Base-by-base conservation (phyloP, 2,797 vertebrate genomes). In the Poecile montanus region DNA sequence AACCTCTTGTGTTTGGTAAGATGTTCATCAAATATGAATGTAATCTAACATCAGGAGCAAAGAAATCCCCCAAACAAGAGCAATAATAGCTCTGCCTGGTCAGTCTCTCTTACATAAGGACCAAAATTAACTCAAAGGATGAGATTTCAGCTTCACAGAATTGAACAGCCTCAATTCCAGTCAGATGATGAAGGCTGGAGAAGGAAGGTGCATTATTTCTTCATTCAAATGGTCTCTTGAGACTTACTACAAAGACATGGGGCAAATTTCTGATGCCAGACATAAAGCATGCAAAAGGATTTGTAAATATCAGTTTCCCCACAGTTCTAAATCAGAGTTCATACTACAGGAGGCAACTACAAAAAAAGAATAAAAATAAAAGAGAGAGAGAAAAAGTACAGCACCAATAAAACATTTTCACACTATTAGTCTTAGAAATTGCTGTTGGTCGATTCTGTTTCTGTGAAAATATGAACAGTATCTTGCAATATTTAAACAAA, bases 271-370 rank as follows among this genome's bases (percentile, higher is more conserved):
- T 61, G 25, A 79, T 57, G 53, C 23, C 77, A 93, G 50, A 50
- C 3, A 26, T 32, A 29, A 78, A 34, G 13, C 0, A 0, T 18
- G 16, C 9, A 67, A 60, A 65, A 36, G 36, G 9, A 9, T 68
- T 54, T 75, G 4, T 7, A 74, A 42, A 19, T 26, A 80, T 30
- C 23, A 15, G 15, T 23, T 71, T 54, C 30, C 38, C 23, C 32
- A 8, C 6, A 54, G n/a, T 34, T 68, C 70, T 56, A 15, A 21
- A 73, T 48, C 22, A 57, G 18, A 42, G 10, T 14, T 82, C 42
- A 25, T 36, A 18, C 7, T 26, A 71, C 13, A 83, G 44, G 25
- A 34, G 10, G 5, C 0, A 2, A 80, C 29, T 18, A 57, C 15
- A 6, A 45, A 32, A 36, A 34, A 36, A 30, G 4, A 18, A 30